Evolutionary conservation across 2,797 vertebrate species (phyloP).

Genomic region (Clarias laeviceps): DNA sequence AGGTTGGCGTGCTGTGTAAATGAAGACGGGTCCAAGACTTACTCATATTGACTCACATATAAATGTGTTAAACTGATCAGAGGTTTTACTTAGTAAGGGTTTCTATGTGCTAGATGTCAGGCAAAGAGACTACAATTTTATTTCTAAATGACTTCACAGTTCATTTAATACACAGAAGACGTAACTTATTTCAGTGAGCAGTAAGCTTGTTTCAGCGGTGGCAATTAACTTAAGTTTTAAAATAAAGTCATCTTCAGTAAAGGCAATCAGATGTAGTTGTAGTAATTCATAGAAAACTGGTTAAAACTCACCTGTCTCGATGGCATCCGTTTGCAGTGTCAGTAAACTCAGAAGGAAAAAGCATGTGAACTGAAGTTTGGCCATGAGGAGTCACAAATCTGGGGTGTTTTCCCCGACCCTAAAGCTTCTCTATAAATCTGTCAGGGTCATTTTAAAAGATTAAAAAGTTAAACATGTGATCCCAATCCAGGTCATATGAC

Average conservation of each 20-base stretch:
- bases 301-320: slow-evolving; percentile 71
- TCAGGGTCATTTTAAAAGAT: neutral
- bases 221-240: no score
- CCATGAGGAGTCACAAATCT: slow-evolving; percentile 57
- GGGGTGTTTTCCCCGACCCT: neutral
- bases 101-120: neutral
- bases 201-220: neutral
- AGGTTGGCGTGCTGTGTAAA: neutral
- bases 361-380: slow-evolving; percentile 55
- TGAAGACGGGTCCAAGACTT: neutral
- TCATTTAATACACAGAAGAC: neutral
- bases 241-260: neutral
- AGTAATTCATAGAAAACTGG: neutral
- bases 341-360: slow-evolving; percentile 62
- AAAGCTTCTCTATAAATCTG: neutral
- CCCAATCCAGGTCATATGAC: neutral
- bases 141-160: neutral
- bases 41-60: neutral
- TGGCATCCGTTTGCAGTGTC: slow-evolving; percentile 61
- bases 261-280: neutral
- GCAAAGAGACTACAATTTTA: neutral
- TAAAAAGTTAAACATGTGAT: neutral
- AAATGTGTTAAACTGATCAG: neutral
- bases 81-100: no score
- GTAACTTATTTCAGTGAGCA: neutral